Percentiles rank a stretch among this genome's conserved stretches.
Evolutionary conservation across 2,113 vertebrate genomes (phyloP).

Genomic region (Centropus unirufus): DNA sequence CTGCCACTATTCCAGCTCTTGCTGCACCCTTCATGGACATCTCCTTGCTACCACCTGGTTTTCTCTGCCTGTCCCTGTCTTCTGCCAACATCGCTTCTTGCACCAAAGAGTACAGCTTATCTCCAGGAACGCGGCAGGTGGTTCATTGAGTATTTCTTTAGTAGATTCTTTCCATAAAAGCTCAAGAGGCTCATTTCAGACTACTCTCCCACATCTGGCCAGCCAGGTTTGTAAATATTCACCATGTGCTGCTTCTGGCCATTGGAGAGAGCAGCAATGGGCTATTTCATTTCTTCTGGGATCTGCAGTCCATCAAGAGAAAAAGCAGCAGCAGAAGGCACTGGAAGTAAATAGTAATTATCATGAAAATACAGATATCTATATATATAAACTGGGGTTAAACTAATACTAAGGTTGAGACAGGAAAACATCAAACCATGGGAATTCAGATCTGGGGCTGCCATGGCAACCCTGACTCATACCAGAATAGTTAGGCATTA

Average conservation of each 20-base stretch:
- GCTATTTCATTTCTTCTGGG: neutral
- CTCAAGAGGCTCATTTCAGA: neutral
- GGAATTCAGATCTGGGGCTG: neutral
- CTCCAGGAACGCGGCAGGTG: neutral
- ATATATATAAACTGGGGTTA: neutral
- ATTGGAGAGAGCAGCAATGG: neutral
- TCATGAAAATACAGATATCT: neutral
- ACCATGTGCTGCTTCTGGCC: neutral
- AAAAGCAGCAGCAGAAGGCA: neutral
- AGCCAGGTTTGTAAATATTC: neutral
- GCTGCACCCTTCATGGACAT: neutral
- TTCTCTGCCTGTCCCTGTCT: neutral
- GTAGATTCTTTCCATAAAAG: neutral
- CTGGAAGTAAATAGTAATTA: neutral
- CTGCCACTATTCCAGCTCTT: neutral
- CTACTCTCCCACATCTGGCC: neutral
- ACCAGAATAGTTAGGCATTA: fast-evolving
- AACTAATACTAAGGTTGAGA: neutral
- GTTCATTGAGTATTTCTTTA: neutral
- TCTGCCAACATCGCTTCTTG: neutral
- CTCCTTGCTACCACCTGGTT: neutral
- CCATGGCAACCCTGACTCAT: neutral
- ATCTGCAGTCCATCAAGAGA: neutral
- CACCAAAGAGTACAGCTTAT: neutral
- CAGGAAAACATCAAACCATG: neutral